Evolutionary conservation across 2,797 vertebrate species (phyloP), one percentile per base, ranked within the genome.

Genomic region (Microctenopoma stevenorrisi): DNA sequence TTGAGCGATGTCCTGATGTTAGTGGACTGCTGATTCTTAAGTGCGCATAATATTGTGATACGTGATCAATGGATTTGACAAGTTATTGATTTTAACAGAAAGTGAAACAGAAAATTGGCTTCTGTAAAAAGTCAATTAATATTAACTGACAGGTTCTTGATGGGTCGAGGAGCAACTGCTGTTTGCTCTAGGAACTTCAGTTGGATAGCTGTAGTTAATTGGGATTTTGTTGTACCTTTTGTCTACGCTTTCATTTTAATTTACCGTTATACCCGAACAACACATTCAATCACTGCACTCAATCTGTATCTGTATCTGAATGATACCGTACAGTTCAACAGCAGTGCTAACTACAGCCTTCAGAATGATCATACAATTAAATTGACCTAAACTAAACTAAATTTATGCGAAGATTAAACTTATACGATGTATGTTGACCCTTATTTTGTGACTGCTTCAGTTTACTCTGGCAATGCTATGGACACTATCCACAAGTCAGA

Each of bases 71-170:
- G 6, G 5, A 14, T 8, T 43, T n/a, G 18, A 22, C n/a, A 0
- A 1, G 3, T 33, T 0, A 4, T 35, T 28, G 14, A 0, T 38
- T 53, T 50, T 4, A 4, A 15, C n/a, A 15, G 12, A 47, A 74
- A 67, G 43, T 68, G 67, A 76, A 78, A 83, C 7, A 3, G 22
- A 57, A 38, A 74, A 5, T 22, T 16, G 51, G 5, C 4, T 30
- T 6, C 18, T 28, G 22, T 56, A 7, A 58, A 5, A 2, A 16
- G 14, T 11, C n/a, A 48, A 18, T 48, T 49, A 12, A 26, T 55
- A 30, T 37, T 22, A 40, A 38, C 43, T 16, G 42, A 10, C 5
- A 43, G 22, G 1, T 55, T 61, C 38, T 18, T 65, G 12, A 51
- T 80, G 30, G 62, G 15, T 68, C 49, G 69, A 16, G 38, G 55